Evolutionary conservation across 2,797 vertebrate species (phyloP), one percentile per base, ranked within the genome.

Genomic region (Rachycentron canadum): DNA sequence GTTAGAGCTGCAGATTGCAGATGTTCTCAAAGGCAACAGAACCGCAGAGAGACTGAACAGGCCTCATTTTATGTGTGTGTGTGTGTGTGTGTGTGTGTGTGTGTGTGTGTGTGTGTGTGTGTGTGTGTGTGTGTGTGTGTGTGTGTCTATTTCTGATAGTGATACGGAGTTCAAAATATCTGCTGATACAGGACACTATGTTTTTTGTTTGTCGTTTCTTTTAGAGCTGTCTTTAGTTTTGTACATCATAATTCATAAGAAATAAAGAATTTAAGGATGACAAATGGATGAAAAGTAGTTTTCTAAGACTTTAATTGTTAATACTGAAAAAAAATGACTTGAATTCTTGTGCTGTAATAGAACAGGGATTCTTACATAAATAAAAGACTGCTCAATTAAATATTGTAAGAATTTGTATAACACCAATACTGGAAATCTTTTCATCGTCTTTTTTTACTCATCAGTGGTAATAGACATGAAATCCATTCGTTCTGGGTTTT

Each of bases 221-320:
- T 83, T 60, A 73, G 60, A 87, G 55, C 83, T 82, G 70, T 64
- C 61, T 85, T 81, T 78, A 76, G 79, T 88, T 92, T 87, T 89
- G 86, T 90, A 86, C 78, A 45, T 79, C 73, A 77, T 80, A 40
- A 79, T 82, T 86, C 77, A 83, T 82, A 69, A 89, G 90, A 85
- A 89, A 90, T 91, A 90, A 89, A 86, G 57, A 83, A 43, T 34
- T 78, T 78, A 36, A 73, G 69, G 78, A 83, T 64, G 71, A 78
- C 38, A 67, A 71, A 69, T 77, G 70, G 58, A 77, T 66, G 65
- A 82, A 49, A 71, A 75, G 40, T 75, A 61, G 73, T 89, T 80
- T 88, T 90, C 79, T 83, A 83, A 85, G 55, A 67, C 41, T 72
- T 85, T 47, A 70, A 36, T 65, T 81, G 63, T 78, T 61, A 74